phyloP scores from a whole-genome alignment of 2,797 vertebrate species.

The Sebastes oblongus region DNA sequence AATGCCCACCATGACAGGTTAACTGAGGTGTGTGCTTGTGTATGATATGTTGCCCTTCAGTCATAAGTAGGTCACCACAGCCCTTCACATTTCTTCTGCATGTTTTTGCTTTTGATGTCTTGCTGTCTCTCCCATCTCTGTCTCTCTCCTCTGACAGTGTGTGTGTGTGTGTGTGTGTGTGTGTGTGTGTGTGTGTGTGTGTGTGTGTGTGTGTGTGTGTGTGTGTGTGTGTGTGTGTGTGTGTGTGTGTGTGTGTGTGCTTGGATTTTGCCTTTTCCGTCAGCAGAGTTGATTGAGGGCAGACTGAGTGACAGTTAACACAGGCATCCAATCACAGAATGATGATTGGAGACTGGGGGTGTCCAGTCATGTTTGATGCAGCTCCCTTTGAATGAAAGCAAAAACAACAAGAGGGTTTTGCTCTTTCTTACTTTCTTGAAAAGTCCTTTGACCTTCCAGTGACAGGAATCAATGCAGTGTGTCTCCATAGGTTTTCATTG shows the following conservation, averaged over 20 bases:
- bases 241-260: not conserved
- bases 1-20: constrained; percentile 40
- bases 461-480: not conserved
- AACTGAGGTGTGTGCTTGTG: constrained; percentile 18
- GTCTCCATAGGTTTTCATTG: not conserved
- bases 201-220: too few relatives aligned
- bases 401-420: not conserved
- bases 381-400: not conserved
- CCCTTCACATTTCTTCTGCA: constrained; percentile 14
- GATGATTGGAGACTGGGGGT: constrained; percentile 1
- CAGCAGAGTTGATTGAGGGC: constrained; percentile 2
- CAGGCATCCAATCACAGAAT: constrained; percentile 6
- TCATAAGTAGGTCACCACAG: constrained; percentile 35
- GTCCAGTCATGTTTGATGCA: constrained; percentile 17
- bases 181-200: not conserved
- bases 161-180: not conserved
- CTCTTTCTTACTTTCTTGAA: not conserved
- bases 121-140: constrained; percentile 13
- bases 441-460: not conserved
- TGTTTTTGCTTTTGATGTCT: constrained; percentile 41
- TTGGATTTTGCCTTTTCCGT: not conserved
- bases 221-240: too few relatives aligned
- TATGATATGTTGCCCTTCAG: not conserved
- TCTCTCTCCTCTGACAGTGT: not conserved
- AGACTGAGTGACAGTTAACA: constrained; percentile 18